phyloP scores from a whole-genome alignment of 2,113 vertebrate species.

The Sinocyclocheilus rhinocerous region DNA sequence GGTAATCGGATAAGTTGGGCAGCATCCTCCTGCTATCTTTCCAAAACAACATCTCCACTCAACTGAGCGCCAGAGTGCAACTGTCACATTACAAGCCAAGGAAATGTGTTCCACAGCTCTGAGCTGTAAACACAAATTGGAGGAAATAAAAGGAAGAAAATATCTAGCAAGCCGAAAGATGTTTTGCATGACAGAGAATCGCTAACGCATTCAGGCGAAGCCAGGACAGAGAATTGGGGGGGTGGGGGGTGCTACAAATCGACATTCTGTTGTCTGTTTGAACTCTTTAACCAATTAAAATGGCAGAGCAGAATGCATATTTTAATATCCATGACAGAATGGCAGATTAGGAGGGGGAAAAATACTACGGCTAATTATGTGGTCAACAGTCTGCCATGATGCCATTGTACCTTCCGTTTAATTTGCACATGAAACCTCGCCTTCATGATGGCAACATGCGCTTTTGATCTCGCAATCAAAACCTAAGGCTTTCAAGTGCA shows the following conservation, averaged over 20 bases:
- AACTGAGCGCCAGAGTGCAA: constrained; percentile 75
- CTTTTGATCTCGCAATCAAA: constrained; percentile 64
- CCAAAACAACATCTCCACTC: constrained; percentile 72
- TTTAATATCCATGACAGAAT: constrained; percentile 73
- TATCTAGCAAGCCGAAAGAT: constrained; percentile 61
- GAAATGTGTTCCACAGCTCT: constrained; percentile 58
- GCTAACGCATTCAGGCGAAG: constrained; percentile 65
- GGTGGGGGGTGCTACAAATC: constrained; percentile 34
- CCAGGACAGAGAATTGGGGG: constrained; percentile 46
- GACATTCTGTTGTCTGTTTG: constrained; percentile 62
- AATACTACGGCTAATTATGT: constrained; percentile 67
- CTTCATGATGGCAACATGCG: constrained; percentile 65
- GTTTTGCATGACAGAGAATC: constrained; percentile 60
- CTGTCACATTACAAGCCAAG: constrained; percentile 74
- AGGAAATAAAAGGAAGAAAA: constrained; percentile 26
- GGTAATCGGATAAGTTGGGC: constrained; percentile 80
- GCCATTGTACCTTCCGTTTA: constrained; percentile 62
- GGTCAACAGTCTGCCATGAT: constrained; percentile 65
- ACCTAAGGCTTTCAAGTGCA: constrained; percentile 69
- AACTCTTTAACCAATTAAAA: constrained; percentile 77
- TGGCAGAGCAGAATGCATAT: constrained; percentile 63
- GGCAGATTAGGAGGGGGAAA: constrained; percentile 57
- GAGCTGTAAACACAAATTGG: constrained; percentile 65
- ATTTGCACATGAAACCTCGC: constrained; percentile 66
- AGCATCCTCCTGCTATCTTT: constrained; percentile 72